These are phyloP conservation scores for Hydropsyche betteni DNA, from an alignment of 2,888 invertebrate species.

Conservation along the genomic window DNA sequence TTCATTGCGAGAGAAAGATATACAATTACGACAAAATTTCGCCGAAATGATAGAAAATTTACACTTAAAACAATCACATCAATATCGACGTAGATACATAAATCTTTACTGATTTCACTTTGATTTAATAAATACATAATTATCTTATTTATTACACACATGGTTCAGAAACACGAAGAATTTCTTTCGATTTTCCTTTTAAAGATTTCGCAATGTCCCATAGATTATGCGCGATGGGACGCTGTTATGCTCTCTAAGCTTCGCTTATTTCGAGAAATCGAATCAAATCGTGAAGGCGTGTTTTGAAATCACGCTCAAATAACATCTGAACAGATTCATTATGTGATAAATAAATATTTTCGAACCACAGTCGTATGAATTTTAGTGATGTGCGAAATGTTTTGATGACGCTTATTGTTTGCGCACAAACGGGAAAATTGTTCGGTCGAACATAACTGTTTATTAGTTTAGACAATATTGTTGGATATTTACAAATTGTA, in stretches of 20 bases:
- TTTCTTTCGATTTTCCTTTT: neutral
- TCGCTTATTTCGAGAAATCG: slow-evolving; percentile 35
- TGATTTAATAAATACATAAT: no score
- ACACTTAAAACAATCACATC: no score
- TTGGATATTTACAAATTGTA: no score
- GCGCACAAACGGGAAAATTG: neutral
- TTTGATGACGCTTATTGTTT: neutral
- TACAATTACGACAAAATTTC: no score
- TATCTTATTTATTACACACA: no score
- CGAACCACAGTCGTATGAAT: neutral
- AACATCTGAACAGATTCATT: slow-evolving; percentile 2
- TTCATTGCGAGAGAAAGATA: neutral
- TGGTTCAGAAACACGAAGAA: neutral
- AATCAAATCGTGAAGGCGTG: slow-evolving; percentile 26
- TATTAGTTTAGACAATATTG: neutral
- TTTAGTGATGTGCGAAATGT: slow-evolving; percentile 5
- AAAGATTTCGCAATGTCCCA: slow-evolving; percentile 2
- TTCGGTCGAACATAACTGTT: slow-evolving; percentile 3
- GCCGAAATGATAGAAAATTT: neutral
- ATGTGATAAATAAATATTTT: neutral
- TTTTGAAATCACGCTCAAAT: slow-evolving; percentile 1
- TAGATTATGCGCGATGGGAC: slow-evolving; percentile 15
- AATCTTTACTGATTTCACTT: no score
- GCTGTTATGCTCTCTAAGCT: slow-evolving; percentile 36
- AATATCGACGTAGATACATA: no score